Conservation (phyloP, 2,113 vertebrate species). For the Ictalurus furcatus region DNA sequence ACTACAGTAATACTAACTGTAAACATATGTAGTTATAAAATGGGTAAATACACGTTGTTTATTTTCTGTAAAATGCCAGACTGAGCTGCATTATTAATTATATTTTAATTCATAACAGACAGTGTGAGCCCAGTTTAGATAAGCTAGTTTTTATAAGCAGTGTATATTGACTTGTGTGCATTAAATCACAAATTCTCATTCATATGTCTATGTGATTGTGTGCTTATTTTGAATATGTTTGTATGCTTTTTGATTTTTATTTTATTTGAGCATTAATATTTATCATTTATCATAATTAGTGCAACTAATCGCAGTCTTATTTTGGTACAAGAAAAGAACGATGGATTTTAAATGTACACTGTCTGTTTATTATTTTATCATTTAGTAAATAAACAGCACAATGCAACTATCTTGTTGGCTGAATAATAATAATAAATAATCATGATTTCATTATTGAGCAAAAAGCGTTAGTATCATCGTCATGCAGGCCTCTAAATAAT, state of each 20-base stretch:
- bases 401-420: background rate
- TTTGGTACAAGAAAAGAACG: background rate
- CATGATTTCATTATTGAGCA: background rate
- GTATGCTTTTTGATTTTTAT: background rate
- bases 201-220: background rate
- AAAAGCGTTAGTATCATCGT: background rate
- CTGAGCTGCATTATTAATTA: background rate
- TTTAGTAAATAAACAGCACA: background rate
- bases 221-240: background rate
- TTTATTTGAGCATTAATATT: background rate
- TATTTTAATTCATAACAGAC: background rate
- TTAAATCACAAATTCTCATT: background rate
- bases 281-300: background rate
- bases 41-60: background rate
- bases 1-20: background rate
- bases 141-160: background rate
- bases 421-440: background rate
- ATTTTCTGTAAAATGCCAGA: background rate
- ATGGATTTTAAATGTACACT: background rate
- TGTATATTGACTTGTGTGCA: background rate
- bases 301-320: background rate
- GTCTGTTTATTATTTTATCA: background rate
- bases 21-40: background rate
- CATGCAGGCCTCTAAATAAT: background rate
- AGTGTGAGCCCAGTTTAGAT: background rate